These are phyloP conservation scores for Drosophila emarginata DNA, from an alignment of 2,888 invertebrate species.

Conservation along the genomic window DNA sequence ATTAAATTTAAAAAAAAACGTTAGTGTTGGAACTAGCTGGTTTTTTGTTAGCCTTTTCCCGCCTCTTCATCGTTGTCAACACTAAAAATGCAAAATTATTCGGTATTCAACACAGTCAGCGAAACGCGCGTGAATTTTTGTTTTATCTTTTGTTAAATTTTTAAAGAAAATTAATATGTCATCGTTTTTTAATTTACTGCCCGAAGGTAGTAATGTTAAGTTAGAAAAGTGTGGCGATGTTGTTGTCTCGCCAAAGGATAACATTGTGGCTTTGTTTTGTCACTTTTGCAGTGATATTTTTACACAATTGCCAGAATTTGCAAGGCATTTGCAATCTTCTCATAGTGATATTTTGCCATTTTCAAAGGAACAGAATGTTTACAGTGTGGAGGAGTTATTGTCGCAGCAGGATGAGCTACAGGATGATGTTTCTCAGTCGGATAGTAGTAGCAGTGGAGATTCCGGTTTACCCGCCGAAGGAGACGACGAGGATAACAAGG, in stretches of 20 bases:
- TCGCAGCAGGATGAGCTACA: conserved; percentile 12
- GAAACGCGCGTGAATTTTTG: conserved; percentile 17
- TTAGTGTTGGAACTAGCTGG: background rate
- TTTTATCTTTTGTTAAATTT: background rate
- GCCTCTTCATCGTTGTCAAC: background rate
- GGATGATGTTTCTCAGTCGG: background rate
- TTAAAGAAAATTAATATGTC: conserved; percentile 44
- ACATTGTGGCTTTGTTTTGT: conserved; percentile 57
- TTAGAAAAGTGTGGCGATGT: conserved; percentile 72
- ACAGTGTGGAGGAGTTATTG: conserved; percentile 63
- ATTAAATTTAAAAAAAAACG: conserved; percentile 5
- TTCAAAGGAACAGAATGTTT: conserved; percentile 44
- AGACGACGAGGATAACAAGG: background rate
- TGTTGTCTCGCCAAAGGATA: conserved; percentile 54
- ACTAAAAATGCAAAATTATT: background rate
- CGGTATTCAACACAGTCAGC: background rate
- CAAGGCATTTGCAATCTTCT: conserved; percentile 54
- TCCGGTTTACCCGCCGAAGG: conserved; percentile 17
- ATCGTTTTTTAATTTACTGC: conserved; percentile 23
- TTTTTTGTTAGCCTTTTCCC: background rate
- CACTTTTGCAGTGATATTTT: conserved; percentile 56
- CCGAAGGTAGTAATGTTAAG: conserved; percentile 30
- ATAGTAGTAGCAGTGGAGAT: conserved; percentile 22
- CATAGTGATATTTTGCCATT: conserved; percentile 58
- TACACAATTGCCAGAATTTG: conserved; percentile 47